phyloP scores from a whole-genome alignment of 1,140 invertebrate genomes.

The Pentalonia nigronervosa region DNA sequence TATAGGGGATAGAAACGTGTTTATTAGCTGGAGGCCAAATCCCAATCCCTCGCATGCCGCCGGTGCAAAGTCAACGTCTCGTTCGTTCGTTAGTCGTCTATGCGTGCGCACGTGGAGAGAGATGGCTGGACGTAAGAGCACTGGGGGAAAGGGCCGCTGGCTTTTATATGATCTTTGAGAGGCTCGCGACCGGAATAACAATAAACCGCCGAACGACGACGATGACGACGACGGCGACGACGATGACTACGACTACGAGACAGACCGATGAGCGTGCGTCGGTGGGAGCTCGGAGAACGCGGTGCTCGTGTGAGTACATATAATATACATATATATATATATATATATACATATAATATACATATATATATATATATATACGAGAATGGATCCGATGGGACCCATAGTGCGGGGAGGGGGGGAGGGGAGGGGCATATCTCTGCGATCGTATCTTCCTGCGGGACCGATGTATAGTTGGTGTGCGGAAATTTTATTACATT shows the following conservation, averaged over 20 bases:
- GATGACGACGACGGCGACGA: no score
- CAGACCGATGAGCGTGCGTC: background rate
- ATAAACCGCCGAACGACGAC: slow-evolving; percentile 22
- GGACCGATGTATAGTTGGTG: slow-evolving; percentile 30
- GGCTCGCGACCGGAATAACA: slow-evolving; percentile 53
- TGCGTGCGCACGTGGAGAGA: background rate
- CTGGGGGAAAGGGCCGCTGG: background rate
- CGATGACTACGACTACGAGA: background rate
- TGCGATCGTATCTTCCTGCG: slow-evolving; percentile 39
- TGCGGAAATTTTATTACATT: slow-evolving; percentile 41
- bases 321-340: no score
- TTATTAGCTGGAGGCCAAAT: slow-evolving; percentile 53
- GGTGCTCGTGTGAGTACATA: background rate
- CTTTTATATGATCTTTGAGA: slow-evolving; percentile 48
- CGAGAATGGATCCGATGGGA: background rate
- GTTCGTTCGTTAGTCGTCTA: slow-evolving; percentile 29
- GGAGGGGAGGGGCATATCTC: background rate
- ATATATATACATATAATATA: no score
- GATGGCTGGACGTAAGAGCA: background rate
- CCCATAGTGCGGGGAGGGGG: background rate
- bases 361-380: background rate
- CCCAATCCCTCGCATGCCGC: background rate
- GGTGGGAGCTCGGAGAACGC: background rate
- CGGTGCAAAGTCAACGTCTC: background rate
- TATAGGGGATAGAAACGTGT: slow-evolving; percentile 22